A percentile compares a stretch with the other conserved stretches of the same genome.
Conservation (phyloP, 2,113 vertebrate genomes). For the Eurypyga helias region DNA sequence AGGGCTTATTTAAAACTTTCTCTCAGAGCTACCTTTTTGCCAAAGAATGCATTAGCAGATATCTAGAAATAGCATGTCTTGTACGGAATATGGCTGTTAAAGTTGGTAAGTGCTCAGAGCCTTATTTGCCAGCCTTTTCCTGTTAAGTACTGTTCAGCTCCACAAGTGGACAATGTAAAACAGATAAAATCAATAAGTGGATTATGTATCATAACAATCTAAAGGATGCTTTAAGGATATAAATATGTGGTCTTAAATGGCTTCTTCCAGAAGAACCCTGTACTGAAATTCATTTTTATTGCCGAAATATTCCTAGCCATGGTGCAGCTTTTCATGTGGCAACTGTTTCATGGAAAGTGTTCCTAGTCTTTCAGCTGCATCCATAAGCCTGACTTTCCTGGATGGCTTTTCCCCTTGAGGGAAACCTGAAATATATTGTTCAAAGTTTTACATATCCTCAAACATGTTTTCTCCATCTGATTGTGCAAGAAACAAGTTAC, state of each 20-base stretch:
- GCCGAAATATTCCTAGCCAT: not conserved
- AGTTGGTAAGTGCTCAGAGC: not conserved
- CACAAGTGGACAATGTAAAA: not conserved
- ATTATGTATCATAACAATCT: not conserved
- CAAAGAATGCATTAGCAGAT: conserved; percentile 25
- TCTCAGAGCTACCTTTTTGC: conserved; percentile 7
- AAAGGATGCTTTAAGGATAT: not conserved
- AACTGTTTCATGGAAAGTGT: not conserved
- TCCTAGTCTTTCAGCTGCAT: not conserved
- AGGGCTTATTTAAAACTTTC: not conserved
- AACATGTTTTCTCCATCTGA: not conserved
- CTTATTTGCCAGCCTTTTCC: not conserved
- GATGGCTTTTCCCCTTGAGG: not conserved
- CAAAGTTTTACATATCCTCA: not conserved
- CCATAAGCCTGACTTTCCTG: not conserved
- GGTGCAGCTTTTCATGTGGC: not conserved
- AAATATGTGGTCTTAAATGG: not conserved
- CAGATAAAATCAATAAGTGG: not conserved
- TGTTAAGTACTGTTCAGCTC: not conserved
- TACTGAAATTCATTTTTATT: not conserved
- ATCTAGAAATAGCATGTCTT: conserved; percentile 18
- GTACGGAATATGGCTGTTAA: not conserved
- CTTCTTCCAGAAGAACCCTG: not conserved
- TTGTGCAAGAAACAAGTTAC: not conserved
- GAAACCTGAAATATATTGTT: not conserved